A percentile compares a stretch with the other conserved stretches of the same genome.
Conservation (phyloP, 2,797 vertebrate genomes). For the Linurgus olivaceus region DNA sequence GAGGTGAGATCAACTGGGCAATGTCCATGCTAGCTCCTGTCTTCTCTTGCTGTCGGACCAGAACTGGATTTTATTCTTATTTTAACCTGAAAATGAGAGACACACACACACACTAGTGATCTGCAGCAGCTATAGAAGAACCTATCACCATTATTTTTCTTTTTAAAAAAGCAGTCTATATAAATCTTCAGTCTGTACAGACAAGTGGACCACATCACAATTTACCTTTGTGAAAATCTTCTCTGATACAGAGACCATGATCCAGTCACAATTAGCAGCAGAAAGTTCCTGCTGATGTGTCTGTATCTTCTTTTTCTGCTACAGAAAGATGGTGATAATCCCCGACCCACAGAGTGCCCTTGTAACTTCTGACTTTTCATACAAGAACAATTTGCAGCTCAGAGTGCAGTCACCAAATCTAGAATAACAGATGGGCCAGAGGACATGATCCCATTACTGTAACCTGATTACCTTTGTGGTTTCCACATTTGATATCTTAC, state of each 20-base stretch:
- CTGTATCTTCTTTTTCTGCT: neutral
- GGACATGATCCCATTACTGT: neutral
- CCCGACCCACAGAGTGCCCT: neutral
- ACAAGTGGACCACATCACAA: neutral
- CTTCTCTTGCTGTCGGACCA: neutral
- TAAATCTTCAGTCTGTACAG: neutral
- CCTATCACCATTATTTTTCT: neutral
- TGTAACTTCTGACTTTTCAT: neutral
- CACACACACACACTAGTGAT: neutral
- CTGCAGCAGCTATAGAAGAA: neutral
- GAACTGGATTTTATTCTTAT: neutral
- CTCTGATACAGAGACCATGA: neutral
- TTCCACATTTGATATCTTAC: neutral
- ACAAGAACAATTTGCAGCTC: neutral
- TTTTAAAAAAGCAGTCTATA: neutral
- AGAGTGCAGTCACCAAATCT: neutral
- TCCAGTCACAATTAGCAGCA: fast-evolving
- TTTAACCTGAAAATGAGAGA: neutral
- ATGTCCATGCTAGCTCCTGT: neutral
- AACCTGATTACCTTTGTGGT: neutral
- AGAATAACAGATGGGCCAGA: neutral
- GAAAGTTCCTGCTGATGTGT: neutral
- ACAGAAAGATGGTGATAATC: neutral
- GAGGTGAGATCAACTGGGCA: neutral
- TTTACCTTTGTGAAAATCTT: neutral